Conservation (phyloP, 2,888 invertebrate species). For the Thecocarcelia acutangulata region DNA sequence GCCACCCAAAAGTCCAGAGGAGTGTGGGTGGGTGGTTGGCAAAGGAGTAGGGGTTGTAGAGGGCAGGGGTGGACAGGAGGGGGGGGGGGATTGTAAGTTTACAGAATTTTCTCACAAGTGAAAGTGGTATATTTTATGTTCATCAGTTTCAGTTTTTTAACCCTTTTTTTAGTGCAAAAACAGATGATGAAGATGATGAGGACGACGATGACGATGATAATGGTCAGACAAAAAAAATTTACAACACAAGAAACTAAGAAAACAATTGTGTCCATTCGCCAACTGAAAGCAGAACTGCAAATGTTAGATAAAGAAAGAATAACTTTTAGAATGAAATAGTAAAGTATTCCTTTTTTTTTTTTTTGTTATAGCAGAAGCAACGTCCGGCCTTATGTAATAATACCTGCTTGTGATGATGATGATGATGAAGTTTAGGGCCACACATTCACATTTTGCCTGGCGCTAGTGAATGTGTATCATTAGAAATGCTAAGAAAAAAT, state of each 20-base stretch:
- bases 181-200: slow-evolving; percentile 2
- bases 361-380: neutral
- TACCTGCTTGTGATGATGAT: slow-evolving; percentile 52
- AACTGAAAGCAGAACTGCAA: neutral
- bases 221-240: slow-evolving; percentile 48
- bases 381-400: slow-evolving; percentile 63
- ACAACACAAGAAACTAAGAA: slow-evolving; percentile 18
- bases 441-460: slow-evolving; percentile 30
- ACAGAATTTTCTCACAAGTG: slow-evolving; percentile 38
- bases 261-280: slow-evolving; percentile 57
- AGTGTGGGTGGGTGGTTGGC: neutral
- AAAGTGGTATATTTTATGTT: slow-evolving; percentile 63
- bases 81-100: neutral
- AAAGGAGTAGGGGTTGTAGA: neutral
- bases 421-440: slow-evolving; percentile 48
- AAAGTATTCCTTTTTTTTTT: slow-evolving; percentile 2
- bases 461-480: slow-evolving; percentile 7
- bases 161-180: slow-evolving; percentile 59
- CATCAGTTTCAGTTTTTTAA: slow-evolving; percentile 53
- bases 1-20: slow-evolving; percentile 17
- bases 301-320: slow-evolving; percentile 11
- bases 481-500: slow-evolving; percentile 2
- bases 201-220: slow-evolving; percentile 72
- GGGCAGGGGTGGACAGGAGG: neutral
- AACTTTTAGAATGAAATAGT: slow-evolving; percentile 31